Evolutionary conservation across 2,113 vertebrate genomes (phyloP), one percentile per base, ranked within the genome.

Genomic region (Grammomys surdaster): DNA sequence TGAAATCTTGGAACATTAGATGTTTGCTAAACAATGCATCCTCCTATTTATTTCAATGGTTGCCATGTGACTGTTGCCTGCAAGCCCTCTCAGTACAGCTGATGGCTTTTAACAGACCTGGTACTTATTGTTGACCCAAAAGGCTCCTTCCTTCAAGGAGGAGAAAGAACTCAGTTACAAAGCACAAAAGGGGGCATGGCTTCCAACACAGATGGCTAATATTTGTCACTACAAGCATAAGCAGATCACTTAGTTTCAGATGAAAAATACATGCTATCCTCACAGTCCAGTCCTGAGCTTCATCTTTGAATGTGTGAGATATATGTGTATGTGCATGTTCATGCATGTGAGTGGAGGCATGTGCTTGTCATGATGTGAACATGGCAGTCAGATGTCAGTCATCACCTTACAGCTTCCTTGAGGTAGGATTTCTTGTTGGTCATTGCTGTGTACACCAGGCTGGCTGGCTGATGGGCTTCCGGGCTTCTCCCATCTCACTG

Each of bases 41-140:
- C 81, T 73, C 7, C 1, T 98, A 70, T 96, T 98, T 85, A 94
- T 94, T 89, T 95, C 82, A 58, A 88, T 93, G 81, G 98, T 98
- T 98, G 97, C 98, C 96, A 97, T 0, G 97, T n/a, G 95, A 97
- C 95, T 28, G 40, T 0, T 1, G 82, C 84, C 26, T 73, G 76
- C 36, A 2, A 5, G 70, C 31, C 46, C 26, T 48, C 26, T 88
- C 33, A 77, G 31, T 22, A 20, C 75, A 97, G 36, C 80, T 82
- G 36, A 13, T 0, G 1, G 31, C 93, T 70, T 92, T 56, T 77
- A 89, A 95, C 3, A 89, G 56, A 36, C 26, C 48, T 70, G 81
- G 58, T 24, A 20, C 26, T 72, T 67, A 73, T 31, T 78, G 51
- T 67, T 69, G 91, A 97, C 88, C 91, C 56, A 43, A 0, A 0